phyloP scores from a whole-genome alignment of 2,797 vertebrate genomes.

The Hippopotamyrus pictus region DNA sequence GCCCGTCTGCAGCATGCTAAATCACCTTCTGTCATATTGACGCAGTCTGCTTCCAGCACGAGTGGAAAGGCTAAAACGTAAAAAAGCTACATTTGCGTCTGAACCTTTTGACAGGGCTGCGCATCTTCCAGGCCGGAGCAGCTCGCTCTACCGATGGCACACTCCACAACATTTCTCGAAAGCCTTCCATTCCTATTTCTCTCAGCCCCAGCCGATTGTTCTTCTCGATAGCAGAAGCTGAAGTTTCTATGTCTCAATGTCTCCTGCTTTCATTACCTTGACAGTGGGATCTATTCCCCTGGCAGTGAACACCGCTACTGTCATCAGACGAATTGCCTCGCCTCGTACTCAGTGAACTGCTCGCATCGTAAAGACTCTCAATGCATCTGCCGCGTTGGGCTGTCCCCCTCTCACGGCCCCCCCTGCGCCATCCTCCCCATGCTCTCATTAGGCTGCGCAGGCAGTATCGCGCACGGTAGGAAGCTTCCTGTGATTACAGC shows the following conservation, averaged over 20 bases:
- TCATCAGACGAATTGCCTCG: slow-evolving; percentile 27
- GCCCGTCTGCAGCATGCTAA: neutral
- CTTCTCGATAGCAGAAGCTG: slow-evolving; percentile 17
- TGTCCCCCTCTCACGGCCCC: neutral
- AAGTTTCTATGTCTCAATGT: slow-evolving; percentile 25
- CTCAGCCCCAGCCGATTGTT: neutral
- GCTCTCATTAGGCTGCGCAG: neutral
- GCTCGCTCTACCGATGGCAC: neutral
- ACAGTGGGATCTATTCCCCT: slow-evolving; percentile 31
- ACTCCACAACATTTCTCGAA: slow-evolving; percentile 2
- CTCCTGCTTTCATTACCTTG: slow-evolving; percentile 37
- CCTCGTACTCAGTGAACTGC: neutral
- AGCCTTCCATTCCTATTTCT: neutral
- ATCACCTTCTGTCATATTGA: neutral
- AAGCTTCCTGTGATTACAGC: neutral
- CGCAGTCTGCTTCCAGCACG: neutral
- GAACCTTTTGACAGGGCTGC: neutral
- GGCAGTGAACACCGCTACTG: slow-evolving; percentile 47
- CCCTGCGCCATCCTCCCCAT: neutral
- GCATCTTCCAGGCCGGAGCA: neutral
- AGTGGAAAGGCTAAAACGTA: neutral
- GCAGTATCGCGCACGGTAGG: neutral
- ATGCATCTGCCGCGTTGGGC: neutral
- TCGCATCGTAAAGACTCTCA: neutral
- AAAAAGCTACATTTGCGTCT: neutral